Percentiles rank a stretch among this genome's conserved stretches.
phyloP scores from a whole-genome alignment of 2,113 vertebrate genomes.

The Orthochromis malagaraziensis region DNA sequence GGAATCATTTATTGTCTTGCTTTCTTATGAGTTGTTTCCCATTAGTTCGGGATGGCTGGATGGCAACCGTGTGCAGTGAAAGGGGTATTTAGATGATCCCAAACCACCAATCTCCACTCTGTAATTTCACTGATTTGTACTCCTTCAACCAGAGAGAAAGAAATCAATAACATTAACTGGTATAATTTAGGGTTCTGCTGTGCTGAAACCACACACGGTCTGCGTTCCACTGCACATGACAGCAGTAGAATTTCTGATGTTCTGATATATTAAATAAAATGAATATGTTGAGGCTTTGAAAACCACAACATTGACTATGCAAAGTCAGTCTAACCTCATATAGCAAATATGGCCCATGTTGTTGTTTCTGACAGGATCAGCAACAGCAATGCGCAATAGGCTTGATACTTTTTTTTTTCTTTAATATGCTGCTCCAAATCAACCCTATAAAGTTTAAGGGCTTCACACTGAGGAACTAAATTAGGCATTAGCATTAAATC shows the following conservation, averaged over 20 bases:
- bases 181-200: neutral
- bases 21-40: neutral
- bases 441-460: neutral
- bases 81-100: neutral
- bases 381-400: neutral
- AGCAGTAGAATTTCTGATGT: neutral
- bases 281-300: neutral
- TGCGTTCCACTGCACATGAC: neutral
- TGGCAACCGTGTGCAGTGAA: neutral
- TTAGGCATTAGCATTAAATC: slow-evolving; percentile 8
- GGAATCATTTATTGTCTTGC: neutral
- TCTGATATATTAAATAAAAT: neutral
- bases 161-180: neutral
- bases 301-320: neutral
- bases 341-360: neutral
- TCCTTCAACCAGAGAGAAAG: neutral
- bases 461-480: neutral
- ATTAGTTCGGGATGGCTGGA: neutral
- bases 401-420: neutral
- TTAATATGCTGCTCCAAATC: neutral
- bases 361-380: neutral
- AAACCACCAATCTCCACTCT: neutral
- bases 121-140: neutral
- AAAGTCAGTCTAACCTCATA: neutral
- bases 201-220: neutral